Base-by-base conservation (phyloP, 2,888 invertebrate species). In the Elegia similella region DNA sequence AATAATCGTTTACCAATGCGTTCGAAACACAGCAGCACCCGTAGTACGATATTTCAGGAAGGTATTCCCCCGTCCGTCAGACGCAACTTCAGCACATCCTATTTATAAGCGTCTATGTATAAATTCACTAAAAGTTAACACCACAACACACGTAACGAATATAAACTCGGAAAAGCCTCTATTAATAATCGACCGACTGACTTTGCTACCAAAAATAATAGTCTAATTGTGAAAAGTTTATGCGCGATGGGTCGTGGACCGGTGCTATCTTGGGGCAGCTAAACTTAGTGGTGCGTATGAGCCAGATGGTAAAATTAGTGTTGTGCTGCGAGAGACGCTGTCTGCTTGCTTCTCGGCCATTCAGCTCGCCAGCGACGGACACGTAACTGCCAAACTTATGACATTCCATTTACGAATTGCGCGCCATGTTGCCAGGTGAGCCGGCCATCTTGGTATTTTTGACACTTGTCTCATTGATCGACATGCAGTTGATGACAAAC, bases 111-210 rank as follows among this genome's bases (percentile, higher is more conserved):
- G 88, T 88, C 91, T 91, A 91, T 91, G 91, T 91, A 91, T 91
- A 91, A 91, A 91, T 91, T 91, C 88, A 91, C 91, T 91, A 91
- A 91, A 91, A 90, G 91, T 91, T 91, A 91, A 91, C 91, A 89
- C 89, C 90, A 87, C 90, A 89, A 90, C 91, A 89, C 88, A 89
- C 89, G 92, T 91, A 90, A 91, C 91, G 90, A 90, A 91, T 91
- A 91, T 90, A 92, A 90, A 90, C 92, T 92, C 89, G 89, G 88
- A 90, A 91, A 91, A 92, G 90, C 90, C 90, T 89, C 92, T 92
- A 92, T 92, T 92, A 92, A 92, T 92, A 92, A 90, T 91, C 92
- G 92, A 88, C 91, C 91, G 92, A 91, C 92, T 90, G 92, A 91
- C 92, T 90, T 91, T 87, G 91, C 91, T 91, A 92, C 92, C 92